phyloP scores from a whole-genome alignment of 2,113 vertebrate genomes.

The human (Homo sapiens) region DNA sequence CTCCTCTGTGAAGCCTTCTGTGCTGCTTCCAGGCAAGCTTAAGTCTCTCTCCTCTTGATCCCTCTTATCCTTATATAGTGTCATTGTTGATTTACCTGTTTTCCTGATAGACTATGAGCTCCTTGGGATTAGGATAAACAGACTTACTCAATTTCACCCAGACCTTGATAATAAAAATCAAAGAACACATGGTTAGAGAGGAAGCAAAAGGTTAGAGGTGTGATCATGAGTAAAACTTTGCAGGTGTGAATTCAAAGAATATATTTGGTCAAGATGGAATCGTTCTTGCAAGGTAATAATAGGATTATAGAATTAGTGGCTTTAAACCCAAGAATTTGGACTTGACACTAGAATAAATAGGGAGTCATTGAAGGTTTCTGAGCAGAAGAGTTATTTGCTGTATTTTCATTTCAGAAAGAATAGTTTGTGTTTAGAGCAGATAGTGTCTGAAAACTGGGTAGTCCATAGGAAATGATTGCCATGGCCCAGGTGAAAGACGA shows the following conservation, averaged over 20 bases:
- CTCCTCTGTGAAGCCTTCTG: background rate
- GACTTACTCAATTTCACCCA: background rate
- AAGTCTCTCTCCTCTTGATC: background rate
- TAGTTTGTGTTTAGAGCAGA: background rate
- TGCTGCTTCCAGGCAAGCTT: background rate
- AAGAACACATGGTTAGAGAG: background rate
- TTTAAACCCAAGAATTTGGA: background rate
- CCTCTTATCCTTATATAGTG: background rate
- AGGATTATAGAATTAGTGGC: background rate
- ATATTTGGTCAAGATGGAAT: background rate
- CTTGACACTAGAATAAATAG: background rate
- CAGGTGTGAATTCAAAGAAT: background rate
- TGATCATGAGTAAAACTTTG: background rate
- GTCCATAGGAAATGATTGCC: background rate
- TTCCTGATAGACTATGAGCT: background rate
- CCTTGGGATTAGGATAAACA: background rate
- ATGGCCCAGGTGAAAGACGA: background rate
- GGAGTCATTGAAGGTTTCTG: background rate
- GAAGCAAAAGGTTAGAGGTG: background rate
- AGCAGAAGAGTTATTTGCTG: background rate
- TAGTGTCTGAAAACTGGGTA: background rate
- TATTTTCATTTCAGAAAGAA: slow-evolving; percentile 19
- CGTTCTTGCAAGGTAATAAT: background rate
- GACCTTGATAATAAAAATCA: background rate
- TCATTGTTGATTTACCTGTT: background rate